Conservation (phyloP, 1,140 invertebrate genomes). For the Pararge aegeria region DNA sequence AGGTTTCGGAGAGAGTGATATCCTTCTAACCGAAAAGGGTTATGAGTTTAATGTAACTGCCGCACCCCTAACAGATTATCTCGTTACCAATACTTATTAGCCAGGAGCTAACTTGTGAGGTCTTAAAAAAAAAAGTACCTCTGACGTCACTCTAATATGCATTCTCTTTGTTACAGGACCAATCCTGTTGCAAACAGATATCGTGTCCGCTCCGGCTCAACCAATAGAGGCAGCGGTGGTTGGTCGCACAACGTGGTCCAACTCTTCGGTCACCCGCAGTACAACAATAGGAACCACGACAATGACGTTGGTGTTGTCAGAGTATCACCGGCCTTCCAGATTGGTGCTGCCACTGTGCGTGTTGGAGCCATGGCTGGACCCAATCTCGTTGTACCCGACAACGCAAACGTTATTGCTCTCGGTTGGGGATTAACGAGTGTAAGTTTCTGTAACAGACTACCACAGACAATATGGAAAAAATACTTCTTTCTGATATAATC, state of each 20-base stretch:
- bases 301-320: slow-evolving; percentile 24
- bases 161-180: neutral
- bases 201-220: slow-evolving; percentile 31
- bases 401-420: slow-evolving; percentile 12
- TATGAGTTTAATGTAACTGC: too few species aligned
- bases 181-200: neutral
- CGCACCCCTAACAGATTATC: too few species aligned
- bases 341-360: slow-evolving; percentile 11
- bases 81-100: too few species aligned
- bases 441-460: too few species aligned
- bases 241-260: slow-evolving; percentile 9
- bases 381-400: slow-evolving; percentile 18
- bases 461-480: too few species aligned
- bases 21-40: too few species aligned
- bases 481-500: too few species aligned
- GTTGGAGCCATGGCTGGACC: slow-evolving; percentile 11
- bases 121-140: too few species aligned
- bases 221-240: slow-evolving; percentile 27
- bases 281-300: neutral
- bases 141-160: neutral
- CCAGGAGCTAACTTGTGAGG: too few species aligned
- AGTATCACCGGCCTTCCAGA: slow-evolving; percentile 1
- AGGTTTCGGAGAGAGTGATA: too few species aligned
- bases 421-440: slow-evolving; percentile 28
- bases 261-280: slow-evolving; percentile 21